These are phyloP conservation scores for Cyprinodon variegatus DNA, from an alignment of 2,113 vertebrate species.

Conservation along the genomic window DNA sequence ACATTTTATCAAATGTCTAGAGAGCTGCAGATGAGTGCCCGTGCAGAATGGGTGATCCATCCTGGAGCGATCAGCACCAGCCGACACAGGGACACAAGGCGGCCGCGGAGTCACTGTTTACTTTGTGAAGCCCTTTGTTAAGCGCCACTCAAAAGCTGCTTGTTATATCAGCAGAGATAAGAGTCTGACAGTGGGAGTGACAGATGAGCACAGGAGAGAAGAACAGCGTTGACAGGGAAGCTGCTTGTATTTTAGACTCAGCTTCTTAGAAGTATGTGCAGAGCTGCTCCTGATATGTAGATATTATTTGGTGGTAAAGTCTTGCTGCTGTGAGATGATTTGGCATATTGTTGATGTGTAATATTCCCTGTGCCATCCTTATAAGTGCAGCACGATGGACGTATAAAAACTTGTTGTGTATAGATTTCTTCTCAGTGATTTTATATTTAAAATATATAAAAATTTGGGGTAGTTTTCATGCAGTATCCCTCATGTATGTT, in stretches of 20 bases:
- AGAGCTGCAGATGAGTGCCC: slow-evolving; percentile 50
- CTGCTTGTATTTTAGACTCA: slow-evolving; percentile 6
- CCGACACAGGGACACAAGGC: slow-evolving; percentile 31
- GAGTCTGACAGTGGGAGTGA: slow-evolving; percentile 24
- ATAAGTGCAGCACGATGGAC: background rate
- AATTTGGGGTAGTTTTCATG: background rate
- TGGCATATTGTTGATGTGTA: background rate
- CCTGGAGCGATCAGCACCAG: slow-evolving; percentile 30
- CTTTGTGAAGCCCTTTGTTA: slow-evolving; percentile 38
- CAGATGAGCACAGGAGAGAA: slow-evolving; percentile 14
- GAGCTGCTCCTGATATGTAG: background rate
- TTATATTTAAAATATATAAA: background rate
- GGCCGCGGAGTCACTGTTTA: slow-evolving; percentile 52
- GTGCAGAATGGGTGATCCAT: slow-evolving; percentile 48
- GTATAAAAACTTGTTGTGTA: background rate
- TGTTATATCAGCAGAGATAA: slow-evolving; percentile 58
- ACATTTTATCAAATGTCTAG: slow-evolving; percentile 49
- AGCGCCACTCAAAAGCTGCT: slow-evolving; percentile 54
- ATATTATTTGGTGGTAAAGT: background rate
- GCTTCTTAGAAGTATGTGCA: background rate
- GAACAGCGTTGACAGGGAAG: slow-evolving; percentile 7
- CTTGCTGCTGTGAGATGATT: background rate
- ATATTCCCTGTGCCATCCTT: background rate
- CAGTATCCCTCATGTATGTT: background rate
- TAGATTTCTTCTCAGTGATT: background rate